Conservation (phyloP, 2,888 invertebrate genomes). For the Eurytoma adleriae region DNA sequence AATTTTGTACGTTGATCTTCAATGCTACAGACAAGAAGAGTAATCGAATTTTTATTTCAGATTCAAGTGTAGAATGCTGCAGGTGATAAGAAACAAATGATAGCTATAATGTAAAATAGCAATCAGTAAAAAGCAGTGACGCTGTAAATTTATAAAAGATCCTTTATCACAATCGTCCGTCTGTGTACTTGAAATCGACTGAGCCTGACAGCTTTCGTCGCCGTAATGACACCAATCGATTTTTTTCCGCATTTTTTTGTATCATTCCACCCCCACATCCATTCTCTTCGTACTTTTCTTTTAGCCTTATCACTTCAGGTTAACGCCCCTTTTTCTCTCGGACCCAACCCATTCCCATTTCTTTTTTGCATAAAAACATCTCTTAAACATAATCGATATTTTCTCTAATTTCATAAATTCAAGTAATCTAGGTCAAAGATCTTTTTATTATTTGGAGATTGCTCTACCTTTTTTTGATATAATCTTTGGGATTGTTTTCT, state of each 20-base stretch:
- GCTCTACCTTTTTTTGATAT: neutral
- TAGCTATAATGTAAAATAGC: no score
- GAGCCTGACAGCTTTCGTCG: constrained; percentile 26
- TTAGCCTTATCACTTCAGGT: constrained; percentile 7
- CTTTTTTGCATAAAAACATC: neutral
- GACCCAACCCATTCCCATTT: constrained; percentile 8
- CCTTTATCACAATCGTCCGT: neutral
- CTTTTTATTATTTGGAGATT: constrained; percentile 17
- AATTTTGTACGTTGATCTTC: neutral
- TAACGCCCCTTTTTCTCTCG: neutral
- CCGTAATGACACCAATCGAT: constrained; percentile 12
- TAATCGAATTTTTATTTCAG: no score
- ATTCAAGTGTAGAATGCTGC: no score
- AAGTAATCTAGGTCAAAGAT: constrained; percentile 18
- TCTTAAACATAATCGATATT: neutral
- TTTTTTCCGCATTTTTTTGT: constrained; percentile 2
- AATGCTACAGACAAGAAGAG: no score
- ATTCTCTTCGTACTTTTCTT: constrained; percentile 19
- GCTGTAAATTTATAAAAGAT: neutral
- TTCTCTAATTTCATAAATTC: constrained; percentile 14
- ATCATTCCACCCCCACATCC: neutral
- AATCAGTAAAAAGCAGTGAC: neutral
- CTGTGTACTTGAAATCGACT: constrained; percentile 7
- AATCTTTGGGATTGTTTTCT: no score
- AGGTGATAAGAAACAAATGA: no score